Base-by-base conservation (phyloP, 2,113 vertebrate species). In the Emberiza fucata region DNA sequence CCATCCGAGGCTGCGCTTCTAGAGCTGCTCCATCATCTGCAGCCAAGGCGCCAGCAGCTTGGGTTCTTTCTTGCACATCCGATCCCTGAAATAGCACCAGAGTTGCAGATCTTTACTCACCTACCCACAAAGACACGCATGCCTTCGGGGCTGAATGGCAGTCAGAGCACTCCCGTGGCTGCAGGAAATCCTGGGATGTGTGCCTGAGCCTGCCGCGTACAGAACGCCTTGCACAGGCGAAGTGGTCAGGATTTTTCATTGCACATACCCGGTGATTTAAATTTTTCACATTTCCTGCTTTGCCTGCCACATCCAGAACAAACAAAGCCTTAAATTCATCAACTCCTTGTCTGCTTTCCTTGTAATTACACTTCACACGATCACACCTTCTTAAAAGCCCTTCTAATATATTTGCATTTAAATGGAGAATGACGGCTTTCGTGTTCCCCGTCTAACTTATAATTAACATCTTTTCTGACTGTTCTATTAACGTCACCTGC, bases 321-420 rank as follows among this genome's bases (percentile, higher is more conserved):
- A 95, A 88, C 60, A 86, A 60, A 84, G 60, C 72, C 80, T 88
- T 92, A 86, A 90, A 92, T 93, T 94, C 84, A 86, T 94, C 68
- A 53, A 7, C 24, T 19, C 84, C 83, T 79, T n/a, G 72, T 83
- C 92, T 95, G 63, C 80, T 91, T 11, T 81, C 75, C 88, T 83
- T 93, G 90, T 94, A 94, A 96, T 95, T 95, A 86, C 29, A 61
- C 64, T 88, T 88, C 59, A 60, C 65, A 31, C 78, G 83, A 88
- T 68, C 86, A 86, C 90, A 73, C 84, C 91, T 91, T 60, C 86
- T 66, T 76, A 87, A 75, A 93, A 92, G 45, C n/a, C 24, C 27
- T 92, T 33, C 68, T 23, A 37, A 24, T 54, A 2, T 60, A 88
- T 95, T 92, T 91, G 86, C 90, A 88, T 95, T 93, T 85, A 92